Conservation (phyloP, 2,888 invertebrate genomes). For the Drosophila meridiana region DNA sequence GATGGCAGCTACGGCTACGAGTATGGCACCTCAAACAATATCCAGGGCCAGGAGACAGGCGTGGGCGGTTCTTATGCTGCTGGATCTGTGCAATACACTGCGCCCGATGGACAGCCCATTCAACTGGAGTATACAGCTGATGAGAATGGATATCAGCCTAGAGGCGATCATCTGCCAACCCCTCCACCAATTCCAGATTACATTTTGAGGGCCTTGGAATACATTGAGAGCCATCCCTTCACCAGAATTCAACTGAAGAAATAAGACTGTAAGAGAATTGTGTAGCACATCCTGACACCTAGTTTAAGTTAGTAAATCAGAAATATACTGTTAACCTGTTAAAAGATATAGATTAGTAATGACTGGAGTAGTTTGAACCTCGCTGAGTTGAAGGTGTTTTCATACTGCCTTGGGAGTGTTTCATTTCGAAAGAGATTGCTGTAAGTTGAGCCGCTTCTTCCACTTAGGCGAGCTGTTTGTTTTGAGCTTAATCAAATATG, state of each 20-base stretch:
- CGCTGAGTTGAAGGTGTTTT: neutral
- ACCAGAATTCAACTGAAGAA: slow-evolving; percentile 58
- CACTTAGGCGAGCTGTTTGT: neutral
- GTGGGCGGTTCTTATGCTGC: slow-evolving; percentile 86
- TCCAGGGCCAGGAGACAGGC: slow-evolving; percentile 86
- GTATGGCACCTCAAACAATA: slow-evolving; percentile 87
- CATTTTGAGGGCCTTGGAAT: slow-evolving; percentile 76
- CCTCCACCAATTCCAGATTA: slow-evolving; percentile 83
- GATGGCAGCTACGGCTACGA: slow-evolving; percentile 85
- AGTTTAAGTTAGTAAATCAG: slow-evolving; percentile 54
- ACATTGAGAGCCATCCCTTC: slow-evolving; percentile 81
- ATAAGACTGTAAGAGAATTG: slow-evolving; percentile 30
- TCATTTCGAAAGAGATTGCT: neutral
- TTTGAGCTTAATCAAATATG: slow-evolving; percentile 13
- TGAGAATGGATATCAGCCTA: slow-evolving; percentile 82
- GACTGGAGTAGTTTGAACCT: neutral
- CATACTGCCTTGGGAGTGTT: neutral
- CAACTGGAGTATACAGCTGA: slow-evolving; percentile 81
- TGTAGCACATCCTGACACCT: neutral
- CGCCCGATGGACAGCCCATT: slow-evolving; percentile 81
- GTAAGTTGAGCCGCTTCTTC: neutral
- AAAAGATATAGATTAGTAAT: neutral
- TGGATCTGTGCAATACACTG: slow-evolving; percentile 72
- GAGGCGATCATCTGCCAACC: slow-evolving; percentile 83
- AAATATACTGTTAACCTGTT: slow-evolving; percentile 14